A percentile compares a stretch with the other conserved stretches of the same genome.
Conservation (phyloP, 64 coral and sea anemone genomes). For the Montipora sp. region DNA sequence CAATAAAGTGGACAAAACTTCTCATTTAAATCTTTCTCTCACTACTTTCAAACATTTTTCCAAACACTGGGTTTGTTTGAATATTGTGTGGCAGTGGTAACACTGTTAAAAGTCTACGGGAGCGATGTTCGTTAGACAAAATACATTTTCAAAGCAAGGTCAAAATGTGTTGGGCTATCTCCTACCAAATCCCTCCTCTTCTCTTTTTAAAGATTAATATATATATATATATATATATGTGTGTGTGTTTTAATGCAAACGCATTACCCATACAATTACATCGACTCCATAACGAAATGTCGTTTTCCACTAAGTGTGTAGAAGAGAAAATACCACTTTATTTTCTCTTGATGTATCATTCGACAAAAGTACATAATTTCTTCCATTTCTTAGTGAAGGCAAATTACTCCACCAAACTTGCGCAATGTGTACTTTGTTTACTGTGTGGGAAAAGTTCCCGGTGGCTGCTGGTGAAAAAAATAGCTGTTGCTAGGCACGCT, state of each 20-base stretch:
- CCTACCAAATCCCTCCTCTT: too few relatives aligned
- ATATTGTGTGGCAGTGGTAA: neutral
- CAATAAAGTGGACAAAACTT: neutral
- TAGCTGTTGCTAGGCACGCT: constrained; percentile 36
- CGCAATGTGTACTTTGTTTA: neutral
- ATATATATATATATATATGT: too few relatives aligned
- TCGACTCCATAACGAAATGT: too few relatives aligned
- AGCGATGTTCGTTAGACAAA: neutral
- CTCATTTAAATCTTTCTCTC: neutral
- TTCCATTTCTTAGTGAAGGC: neutral
- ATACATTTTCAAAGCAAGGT: neutral
- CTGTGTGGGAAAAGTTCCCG: constrained; percentile 31
- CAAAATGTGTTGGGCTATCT: neutral
- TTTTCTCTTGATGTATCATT: too few relatives aligned
- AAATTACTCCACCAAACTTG: neutral
- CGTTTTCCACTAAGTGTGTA: too few relatives aligned
- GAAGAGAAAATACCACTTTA: too few relatives aligned
- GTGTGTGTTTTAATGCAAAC: too few relatives aligned
- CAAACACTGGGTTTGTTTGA: neutral
- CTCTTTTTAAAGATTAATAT: too few relatives aligned
- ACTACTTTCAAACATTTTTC: neutral
- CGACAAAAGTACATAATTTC: neutral
- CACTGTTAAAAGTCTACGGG: neutral
- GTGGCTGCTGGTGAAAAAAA: constrained; percentile 1
- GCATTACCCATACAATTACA: too few relatives aligned